phyloP scores from a whole-genome alignment of 2,113 vertebrate genomes.

The Podiceps cristatus region DNA sequence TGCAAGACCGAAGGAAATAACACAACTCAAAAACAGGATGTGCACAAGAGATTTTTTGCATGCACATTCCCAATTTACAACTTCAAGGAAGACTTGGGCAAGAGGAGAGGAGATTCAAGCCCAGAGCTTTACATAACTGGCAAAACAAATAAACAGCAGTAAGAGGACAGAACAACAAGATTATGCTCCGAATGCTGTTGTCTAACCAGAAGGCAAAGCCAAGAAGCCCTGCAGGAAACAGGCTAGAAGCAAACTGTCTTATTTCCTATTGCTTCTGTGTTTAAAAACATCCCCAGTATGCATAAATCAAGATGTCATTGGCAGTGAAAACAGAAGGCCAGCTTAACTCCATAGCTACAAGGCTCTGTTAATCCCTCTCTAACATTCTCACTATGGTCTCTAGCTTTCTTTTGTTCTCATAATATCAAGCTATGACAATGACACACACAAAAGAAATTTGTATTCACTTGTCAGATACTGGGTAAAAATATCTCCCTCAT shows the following conservation, averaged over 20 bases:
- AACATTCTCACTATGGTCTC: slow-evolving; percentile 11
- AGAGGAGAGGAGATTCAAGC: not conserved
- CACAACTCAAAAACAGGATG: slow-evolving; percentile 18
- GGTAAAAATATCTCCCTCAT: not conserved
- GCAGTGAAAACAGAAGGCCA: slow-evolving; percentile 44
- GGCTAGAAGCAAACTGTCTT: slow-evolving; percentile 11
- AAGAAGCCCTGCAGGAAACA: slow-evolving; percentile 39
- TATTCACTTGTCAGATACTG: not conserved
- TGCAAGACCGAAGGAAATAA: not conserved
- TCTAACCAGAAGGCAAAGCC: slow-evolving; percentile 17
- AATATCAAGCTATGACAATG: not conserved
- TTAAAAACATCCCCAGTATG: slow-evolving; percentile 60
- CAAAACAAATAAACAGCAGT: slow-evolving; percentile 14
- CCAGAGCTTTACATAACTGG: not conserved
- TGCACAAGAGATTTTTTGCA: not conserved
- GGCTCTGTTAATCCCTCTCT: slow-evolving; percentile 49
- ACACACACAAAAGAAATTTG: not conserved
- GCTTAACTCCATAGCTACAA: slow-evolving; percentile 66
- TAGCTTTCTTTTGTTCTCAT: slow-evolving; percentile 36
- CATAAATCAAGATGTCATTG: slow-evolving; percentile 59
- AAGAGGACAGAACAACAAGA: not conserved
- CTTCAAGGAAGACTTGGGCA: not conserved
- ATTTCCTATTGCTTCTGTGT: slow-evolving; percentile 49
- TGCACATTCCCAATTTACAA: not conserved
- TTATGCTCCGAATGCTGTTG: not conserved